Evolutionary conservation across 2,888 invertebrate genomes (phyloP).

Genomic region (Chironomus riparius): DNA sequence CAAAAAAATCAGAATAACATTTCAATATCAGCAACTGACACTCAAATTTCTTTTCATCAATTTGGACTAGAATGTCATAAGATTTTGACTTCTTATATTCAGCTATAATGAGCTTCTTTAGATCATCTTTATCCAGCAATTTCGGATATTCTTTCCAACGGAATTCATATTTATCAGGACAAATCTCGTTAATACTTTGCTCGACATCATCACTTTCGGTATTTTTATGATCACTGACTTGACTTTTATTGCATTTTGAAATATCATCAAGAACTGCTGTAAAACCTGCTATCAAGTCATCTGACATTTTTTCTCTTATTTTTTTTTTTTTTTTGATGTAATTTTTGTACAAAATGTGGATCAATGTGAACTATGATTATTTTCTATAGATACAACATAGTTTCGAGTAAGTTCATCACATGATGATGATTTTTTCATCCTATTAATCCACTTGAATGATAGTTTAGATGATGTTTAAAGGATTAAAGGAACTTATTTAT

Average conservation of each 20-base stretch:
- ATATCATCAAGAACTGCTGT: neutral
- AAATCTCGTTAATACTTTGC: neutral
- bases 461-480: neutral
- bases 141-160: neutral
- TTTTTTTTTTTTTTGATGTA: neutral
- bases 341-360: neutral
- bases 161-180: neutral
- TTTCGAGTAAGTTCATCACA: too few species aligned
- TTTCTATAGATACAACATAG: too few species aligned
- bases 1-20: slow-evolving; percentile 38
- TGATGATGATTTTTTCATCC: too few species aligned
- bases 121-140: neutral
- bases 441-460: too few species aligned
- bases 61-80: slow-evolving; percentile 3
- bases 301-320: neutral
- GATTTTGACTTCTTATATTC: neutral
- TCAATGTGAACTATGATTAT: neutral
- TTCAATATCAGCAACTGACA: slow-evolving; percentile 40
- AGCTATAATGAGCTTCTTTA: neutral
- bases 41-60: slow-evolving; percentile 30
- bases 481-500: neutral
- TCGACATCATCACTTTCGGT: neutral
- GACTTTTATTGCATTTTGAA: neutral
- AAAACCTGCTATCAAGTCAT: neutral
- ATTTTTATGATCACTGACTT: neutral